These are phyloP conservation scores for Agrochola lota DNA, from an alignment of 2,888 invertebrate genomes.

Conservation along the genomic window DNA sequence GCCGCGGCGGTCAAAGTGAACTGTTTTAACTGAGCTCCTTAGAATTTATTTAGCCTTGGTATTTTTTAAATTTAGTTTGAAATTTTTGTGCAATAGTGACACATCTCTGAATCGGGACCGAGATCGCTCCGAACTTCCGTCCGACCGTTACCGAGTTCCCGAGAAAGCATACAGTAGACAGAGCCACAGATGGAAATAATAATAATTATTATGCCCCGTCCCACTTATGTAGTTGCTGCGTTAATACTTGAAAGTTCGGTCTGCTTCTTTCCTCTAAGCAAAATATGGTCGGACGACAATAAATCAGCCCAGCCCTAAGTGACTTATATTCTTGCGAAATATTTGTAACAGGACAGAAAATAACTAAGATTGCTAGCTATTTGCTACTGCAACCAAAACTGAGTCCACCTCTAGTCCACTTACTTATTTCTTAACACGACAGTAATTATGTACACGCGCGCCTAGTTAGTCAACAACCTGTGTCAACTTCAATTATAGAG, in stretches of 20 bases:
- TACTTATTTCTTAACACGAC: slow-evolving; percentile 46
- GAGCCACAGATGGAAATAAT: not conserved
- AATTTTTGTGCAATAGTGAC: slow-evolving; percentile 50
- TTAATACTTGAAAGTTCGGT: not conserved
- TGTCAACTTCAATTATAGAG: slow-evolving; percentile 46
- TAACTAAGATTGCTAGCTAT: not conserved
- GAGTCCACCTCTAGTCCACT: slow-evolving; percentile 1
- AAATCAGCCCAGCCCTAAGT: not conserved
- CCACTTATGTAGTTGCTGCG: not conserved
- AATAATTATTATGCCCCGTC: not conserved
- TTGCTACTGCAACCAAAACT: slow-evolving; percentile 6
- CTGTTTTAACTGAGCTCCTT: slow-evolving; percentile 3
- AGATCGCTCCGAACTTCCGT: not conserved
- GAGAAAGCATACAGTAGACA: not conserved
- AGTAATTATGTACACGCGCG: slow-evolving; percentile 42
- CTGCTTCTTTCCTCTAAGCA: not conserved
- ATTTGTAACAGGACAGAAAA: not conserved
- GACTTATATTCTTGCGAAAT: not conserved
- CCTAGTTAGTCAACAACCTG: slow-evolving; percentile 42
- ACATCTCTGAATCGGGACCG: slow-evolving; percentile 37
- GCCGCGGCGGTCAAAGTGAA: not conserved
- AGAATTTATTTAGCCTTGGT: slow-evolving; percentile 54
- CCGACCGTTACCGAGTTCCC: not conserved
- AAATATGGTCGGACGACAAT: not conserved
- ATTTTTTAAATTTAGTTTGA: slow-evolving; percentile 53